phyloP scores from a whole-genome alignment of 2,113 vertebrate species.

The Herpetotheres cachinnans region DNA sequence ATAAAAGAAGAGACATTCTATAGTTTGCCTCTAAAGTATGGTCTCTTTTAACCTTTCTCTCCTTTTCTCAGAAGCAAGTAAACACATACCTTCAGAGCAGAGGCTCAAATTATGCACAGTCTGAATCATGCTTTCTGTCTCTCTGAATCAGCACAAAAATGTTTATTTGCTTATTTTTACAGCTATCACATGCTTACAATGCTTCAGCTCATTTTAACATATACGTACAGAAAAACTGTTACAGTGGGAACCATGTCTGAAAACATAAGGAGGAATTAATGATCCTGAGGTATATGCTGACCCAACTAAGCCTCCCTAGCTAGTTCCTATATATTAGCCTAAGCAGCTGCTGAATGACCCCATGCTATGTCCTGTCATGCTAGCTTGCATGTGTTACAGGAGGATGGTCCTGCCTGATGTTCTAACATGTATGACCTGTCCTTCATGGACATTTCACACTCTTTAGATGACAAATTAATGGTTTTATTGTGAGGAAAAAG shows the following conservation, averaged over 20 bases:
- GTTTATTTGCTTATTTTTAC: background rate
- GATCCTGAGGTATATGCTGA: background rate
- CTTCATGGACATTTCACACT: background rate
- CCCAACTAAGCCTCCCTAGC: background rate
- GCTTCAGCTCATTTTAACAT: background rate
- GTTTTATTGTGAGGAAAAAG: background rate
- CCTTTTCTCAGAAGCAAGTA: background rate
- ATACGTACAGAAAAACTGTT: background rate
- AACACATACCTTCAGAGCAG: background rate
- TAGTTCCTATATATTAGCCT: background rate
- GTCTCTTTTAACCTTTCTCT: background rate
- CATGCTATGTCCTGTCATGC: background rate
- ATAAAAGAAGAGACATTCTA: background rate
- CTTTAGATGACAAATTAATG: background rate
- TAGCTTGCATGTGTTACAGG: background rate
- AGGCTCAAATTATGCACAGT: background rate
- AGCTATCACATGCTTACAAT: background rate
- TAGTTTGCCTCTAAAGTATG: background rate
- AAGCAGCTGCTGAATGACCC: background rate
- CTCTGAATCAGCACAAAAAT: background rate
- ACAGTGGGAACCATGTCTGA: background rate
- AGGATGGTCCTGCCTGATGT: background rate
- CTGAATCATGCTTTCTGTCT: background rate
- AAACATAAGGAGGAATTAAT: background rate
- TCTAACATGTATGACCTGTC: background rate